A percentile compares a stretch with the other conserved stretches of the same genome.
Evolutionary conservation across 2,888 invertebrate genomes (phyloP).

Genomic region (Leptinotarsa tumamoca): DNA sequence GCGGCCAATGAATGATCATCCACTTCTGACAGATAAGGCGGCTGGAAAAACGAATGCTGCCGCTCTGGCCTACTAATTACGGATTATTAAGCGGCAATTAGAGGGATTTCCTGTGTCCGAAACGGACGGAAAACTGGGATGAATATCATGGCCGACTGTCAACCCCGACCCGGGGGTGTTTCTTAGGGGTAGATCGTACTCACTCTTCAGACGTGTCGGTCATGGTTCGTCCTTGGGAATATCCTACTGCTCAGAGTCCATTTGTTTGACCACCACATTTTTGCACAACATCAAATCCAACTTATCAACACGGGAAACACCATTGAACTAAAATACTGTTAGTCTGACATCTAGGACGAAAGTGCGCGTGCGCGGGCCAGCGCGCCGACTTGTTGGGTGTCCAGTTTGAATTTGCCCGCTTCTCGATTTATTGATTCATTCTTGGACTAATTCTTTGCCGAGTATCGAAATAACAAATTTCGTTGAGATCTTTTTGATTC

Average conservation of each 20-base stretch:
- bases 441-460: constrained; percentile 27
- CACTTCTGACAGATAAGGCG: constrained; percentile 50
- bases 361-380: constrained; percentile 53
- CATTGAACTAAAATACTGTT: constrained; percentile 65
- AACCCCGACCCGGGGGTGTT: constrained; percentile 46
- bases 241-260: constrained; percentile 83
- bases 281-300: constrained; percentile 66
- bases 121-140: constrained; percentile 46
- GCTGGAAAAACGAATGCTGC: constrained; percentile 33
- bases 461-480: constrained; percentile 42
- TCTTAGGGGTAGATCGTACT: constrained; percentile 67
- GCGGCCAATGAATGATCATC: constrained; percentile 58
- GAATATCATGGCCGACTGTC: constrained; percentile 59
- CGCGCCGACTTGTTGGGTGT: constrained; percentile 51
- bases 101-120: constrained; percentile 42
- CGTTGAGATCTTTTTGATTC: constrained; percentile 5
- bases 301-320: constrained; percentile 64
- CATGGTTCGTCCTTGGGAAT: constrained; percentile 88
- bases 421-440: constrained; percentile 60
- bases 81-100: constrained; percentile 50
- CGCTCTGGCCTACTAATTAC: constrained; percentile 46
- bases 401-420: constrained; percentile 50
- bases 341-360: constrained; percentile 55
- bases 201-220: constrained; percentile 93
- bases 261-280: constrained; percentile 69